Base-by-base conservation (phyloP, 2,113 vertebrate species). In the Apus apus region DNA sequence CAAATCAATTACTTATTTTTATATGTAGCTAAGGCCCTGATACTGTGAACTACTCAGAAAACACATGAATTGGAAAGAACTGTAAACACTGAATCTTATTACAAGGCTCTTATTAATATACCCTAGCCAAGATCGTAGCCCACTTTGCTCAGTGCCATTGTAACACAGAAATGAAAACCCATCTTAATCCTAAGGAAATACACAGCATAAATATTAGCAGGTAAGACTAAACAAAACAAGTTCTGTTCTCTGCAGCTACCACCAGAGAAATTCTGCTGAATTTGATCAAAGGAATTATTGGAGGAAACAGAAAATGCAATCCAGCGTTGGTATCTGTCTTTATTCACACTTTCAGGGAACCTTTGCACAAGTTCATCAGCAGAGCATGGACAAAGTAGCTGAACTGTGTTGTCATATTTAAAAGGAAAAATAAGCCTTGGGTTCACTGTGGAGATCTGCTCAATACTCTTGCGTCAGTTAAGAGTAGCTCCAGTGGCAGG, bases 1-100 rank as follows among this genome's bases (percentile, higher is more conserved):
- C 71, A 93, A 89, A 93, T 79, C 72, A 96, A 94, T 94, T 95
- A 72, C 77, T 85, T 77, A 73, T 71, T 92, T 94, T 95, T 78
- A 68, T 74, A 65, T 8, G 46, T 82, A 94, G 81, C 40, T 46
- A 23, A 65, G 36, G 50, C 66, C 70, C 66, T 9, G 58, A 54
- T 75, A 27, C 77, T 20, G 21, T 75, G 78, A 87, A 40, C 50
- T 79, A 13, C 71, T 83, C 62, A 14, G 43, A 89, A 50, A 11
- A 78, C 84, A 56, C 57, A 46, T 3, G 57, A 87, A 87, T 45
- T 72, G 66, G 48, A 27, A 75, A 72, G 81, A 79, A 34, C 45
- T 66, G 45, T 25, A 79, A 82, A 53, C 62, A 75, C 53, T 53
- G 70, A 75, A 43, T 82, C 17, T 54, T 73, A 68, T 70, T 66